phyloP scores from a whole-genome alignment of 2,888 invertebrate species.

The Mycalesis mineus region DNA sequence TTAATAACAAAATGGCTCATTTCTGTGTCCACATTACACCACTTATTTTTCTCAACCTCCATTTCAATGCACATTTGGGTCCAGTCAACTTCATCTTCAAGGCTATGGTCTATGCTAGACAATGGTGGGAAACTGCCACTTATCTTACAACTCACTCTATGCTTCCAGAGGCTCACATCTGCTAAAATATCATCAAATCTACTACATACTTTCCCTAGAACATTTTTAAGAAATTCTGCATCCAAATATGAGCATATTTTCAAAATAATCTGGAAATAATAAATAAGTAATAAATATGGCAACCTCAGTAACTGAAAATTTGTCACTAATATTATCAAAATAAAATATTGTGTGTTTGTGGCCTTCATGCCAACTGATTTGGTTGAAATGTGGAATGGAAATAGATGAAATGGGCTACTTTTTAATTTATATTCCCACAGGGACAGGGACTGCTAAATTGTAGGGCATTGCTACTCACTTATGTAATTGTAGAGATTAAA shows the following conservation, averaged over 20 bases:
- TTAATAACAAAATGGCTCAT: conserved; percentile 70
- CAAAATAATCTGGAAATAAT: conserved; percentile 73
- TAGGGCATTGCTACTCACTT: no score
- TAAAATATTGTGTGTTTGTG: no score
- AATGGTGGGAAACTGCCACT: conserved; percentile 59
- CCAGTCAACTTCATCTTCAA: conserved; percentile 71
- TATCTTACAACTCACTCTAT: conserved; percentile 65
- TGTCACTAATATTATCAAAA: no score
- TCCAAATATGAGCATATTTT: conserved; percentile 80
- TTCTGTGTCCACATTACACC: conserved; percentile 67
- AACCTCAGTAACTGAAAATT: not conserved
- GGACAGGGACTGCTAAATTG: no score
- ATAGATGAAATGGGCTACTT: no score
- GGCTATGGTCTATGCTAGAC: conserved; percentile 53
- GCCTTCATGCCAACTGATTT: no score
- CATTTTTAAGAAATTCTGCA: conserved; percentile 72
- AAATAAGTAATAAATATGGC: not conserved
- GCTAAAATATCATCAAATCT: conserved; percentile 76
- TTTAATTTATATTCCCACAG: no score
- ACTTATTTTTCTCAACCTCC: conserved; percentile 76
- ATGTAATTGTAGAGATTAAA: no score
- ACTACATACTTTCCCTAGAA: conserved; percentile 75
- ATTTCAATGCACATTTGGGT: conserved; percentile 78
- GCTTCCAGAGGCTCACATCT: conserved; percentile 78
- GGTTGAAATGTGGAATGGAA: no score